A percentile compares a stretch with the other conserved stretches of the same genome.
These are phyloP conservation scores for Myrmecophaga tridactyla DNA, from an alignment of 2,113 vertebrate species.

Conservation along the genomic window DNA sequence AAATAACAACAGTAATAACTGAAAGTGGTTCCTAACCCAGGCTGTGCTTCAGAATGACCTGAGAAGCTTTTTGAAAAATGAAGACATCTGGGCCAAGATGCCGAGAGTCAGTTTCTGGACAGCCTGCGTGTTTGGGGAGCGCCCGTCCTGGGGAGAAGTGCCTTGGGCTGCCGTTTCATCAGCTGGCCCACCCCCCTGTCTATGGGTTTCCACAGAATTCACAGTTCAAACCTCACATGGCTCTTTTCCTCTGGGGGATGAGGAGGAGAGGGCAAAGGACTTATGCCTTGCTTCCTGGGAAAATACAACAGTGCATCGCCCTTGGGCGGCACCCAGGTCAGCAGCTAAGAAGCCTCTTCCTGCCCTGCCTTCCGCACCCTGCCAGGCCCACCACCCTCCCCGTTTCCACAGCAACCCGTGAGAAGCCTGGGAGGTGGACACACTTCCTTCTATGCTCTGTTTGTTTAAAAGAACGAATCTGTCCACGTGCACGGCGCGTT, in stretches of 20 bases:
- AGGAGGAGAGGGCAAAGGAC: not conserved
- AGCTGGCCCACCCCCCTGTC: not conserved
- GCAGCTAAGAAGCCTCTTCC: not conserved
- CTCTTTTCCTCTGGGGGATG: not conserved
- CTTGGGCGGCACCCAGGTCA: not conserved
- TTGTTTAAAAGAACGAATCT: not conserved
- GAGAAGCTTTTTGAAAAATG: not conserved
- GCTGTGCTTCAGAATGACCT: not conserved
- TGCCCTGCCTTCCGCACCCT: not conserved
- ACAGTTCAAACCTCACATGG: no score
- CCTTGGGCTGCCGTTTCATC: accelerated
- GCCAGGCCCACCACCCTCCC: not conserved
- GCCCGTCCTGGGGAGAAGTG: not conserved
- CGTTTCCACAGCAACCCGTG: not conserved
- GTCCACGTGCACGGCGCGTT: accelerated
- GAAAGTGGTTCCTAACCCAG: not conserved
- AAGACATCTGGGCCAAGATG: not conserved
- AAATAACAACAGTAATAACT: not conserved
- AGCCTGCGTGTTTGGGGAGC: not conserved
- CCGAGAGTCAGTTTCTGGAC: not conserved
- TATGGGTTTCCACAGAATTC: not conserved
- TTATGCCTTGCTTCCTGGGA: not conserved
- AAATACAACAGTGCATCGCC: accelerated
- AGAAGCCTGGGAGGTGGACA: not conserved
- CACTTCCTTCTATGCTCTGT: not conserved